Evolutionary conservation across 2,888 invertebrate species (phyloP), one percentile per base, ranked within the genome.

Genomic region (Pomacea canaliculata): DNA sequence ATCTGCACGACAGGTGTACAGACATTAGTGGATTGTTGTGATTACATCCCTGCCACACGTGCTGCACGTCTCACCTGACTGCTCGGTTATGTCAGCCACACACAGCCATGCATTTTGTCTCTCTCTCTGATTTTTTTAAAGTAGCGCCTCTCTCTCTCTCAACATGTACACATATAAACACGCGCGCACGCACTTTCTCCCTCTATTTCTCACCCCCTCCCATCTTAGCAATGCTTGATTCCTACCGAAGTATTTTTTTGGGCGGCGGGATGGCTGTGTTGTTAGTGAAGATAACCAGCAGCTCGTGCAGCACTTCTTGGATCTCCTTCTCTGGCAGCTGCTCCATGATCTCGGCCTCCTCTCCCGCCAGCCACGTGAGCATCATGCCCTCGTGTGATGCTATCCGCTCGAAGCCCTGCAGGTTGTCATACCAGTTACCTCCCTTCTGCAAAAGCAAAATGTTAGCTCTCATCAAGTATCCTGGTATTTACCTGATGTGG

Each of bases 341-440:
- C 86, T 94, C 94, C 93, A 94, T 94, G 71, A 93, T 91, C 23
- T 93, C 93, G 1, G 94, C 94, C 89, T 94, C 94, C 78, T 94
- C 89, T 0, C 95, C 95, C 10, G 94, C 94, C 65, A 96, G 92
- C 88, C 93, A 93, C 18, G 94, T 94, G 85, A 94, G 94, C 9
- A 96, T 90, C 3, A 95, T 94, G 84, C 94, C 94, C 82, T 94
- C 94, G 83, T 95, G 95, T 18, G 93, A 94, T 12, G 93, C 84
- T 65, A 95, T 92, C 90, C 94, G 94, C 83, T 95, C 94, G 63
- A 96, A 92, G 72, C 93, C 92, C 80, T 94, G 93, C n/a, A 95
- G 89, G 83, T 93, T 95, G 88, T 93, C 93, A 13, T 94, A 94
- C 96, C 96, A 96, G 83, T 37, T 94, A 89, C 88, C 94, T 94